Evolutionary conservation across 2,113 vertebrate genomes (phyloP).

Genomic region (Ivindomyrus marchei): DNA sequence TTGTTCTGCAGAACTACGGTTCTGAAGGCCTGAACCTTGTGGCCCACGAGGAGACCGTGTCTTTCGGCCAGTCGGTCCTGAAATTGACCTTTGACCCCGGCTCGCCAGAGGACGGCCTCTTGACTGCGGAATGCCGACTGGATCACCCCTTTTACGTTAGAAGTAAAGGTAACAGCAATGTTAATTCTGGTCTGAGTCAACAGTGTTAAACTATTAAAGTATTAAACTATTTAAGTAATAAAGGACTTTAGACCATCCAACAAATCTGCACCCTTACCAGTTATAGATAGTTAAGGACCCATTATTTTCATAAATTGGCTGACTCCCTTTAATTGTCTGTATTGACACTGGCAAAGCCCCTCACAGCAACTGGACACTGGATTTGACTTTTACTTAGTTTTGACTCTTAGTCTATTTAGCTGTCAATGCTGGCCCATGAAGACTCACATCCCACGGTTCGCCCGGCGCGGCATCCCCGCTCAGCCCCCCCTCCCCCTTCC

Average conservation of each 20-base stretch:
- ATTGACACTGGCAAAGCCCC: not conserved
- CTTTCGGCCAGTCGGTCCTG: slow-evolving; percentile 85
- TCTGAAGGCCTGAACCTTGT: slow-evolving; percentile 85
- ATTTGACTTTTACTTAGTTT: not conserved
- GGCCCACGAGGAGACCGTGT: slow-evolving; percentile 84
- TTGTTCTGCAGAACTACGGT: slow-evolving; percentile 71
- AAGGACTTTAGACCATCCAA: not conserved
- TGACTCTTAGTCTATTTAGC: not conserved
- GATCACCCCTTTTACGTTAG: slow-evolving; percentile 97
- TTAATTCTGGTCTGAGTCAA: not conserved
- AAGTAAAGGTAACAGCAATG: slow-evolving; percentile 79
- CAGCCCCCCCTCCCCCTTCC: not conserved
- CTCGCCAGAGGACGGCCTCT: slow-evolving; percentile 75
- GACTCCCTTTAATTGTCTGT: not conserved
- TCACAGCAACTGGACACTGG: not conserved
- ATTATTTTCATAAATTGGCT: not conserved
- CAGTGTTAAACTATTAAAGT: not conserved
- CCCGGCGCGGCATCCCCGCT: not conserved
- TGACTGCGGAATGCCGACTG: slow-evolving; percentile 87
- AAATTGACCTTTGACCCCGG: slow-evolving; percentile 95
- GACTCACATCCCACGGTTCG: not conserved
- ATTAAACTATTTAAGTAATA: not conserved
- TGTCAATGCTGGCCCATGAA: not conserved
- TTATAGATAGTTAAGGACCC: not conserved
- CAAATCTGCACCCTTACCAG: not conserved